Percentiles rank a stretch among this genome's conserved stretches.
Conservation (phyloP, 2,113 vertebrate species). For the Labeo rohita region DNA sequence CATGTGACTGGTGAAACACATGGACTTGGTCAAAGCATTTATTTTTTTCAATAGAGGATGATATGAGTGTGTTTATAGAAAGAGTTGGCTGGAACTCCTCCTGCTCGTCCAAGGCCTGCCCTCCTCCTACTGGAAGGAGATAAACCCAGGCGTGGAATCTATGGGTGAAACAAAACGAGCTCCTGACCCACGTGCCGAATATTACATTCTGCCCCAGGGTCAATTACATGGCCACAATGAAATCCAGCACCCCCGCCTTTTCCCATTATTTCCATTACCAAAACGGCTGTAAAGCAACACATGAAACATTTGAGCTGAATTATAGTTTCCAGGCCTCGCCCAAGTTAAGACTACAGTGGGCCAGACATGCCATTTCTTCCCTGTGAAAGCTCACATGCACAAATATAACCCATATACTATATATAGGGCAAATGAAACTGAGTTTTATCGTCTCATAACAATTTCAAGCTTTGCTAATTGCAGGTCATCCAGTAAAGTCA, state of each 20-base stretch:
- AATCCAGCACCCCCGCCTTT: constrained; percentile 41
- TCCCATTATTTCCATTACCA: constrained; percentile 54
- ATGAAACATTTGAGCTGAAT: constrained; percentile 41
- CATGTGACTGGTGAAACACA: constrained; percentile 77
- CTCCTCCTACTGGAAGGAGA: constrained; percentile 51
- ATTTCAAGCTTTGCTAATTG: background rate
- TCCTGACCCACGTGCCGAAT: constrained; percentile 53
- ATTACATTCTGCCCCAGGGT: constrained; percentile 57
- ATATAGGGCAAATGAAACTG: constrained; percentile 6
- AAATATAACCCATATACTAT: background rate
- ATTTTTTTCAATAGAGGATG: constrained; percentile 50
- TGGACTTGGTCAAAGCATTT: constrained; percentile 66
- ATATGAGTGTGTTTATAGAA: constrained; percentile 65
- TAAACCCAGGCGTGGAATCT: constrained; percentile 58
- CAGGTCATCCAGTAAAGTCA: background rate
- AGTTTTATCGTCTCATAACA: background rate
- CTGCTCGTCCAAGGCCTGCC: constrained; percentile 52
- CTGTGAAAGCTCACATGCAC: background rate
- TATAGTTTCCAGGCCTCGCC: constrained; percentile 58
- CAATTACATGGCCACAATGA: constrained; percentile 59
- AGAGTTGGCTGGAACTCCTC: constrained; percentile 60
- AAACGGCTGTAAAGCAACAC: constrained; percentile 47
- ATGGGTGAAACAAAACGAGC: constrained; percentile 7
- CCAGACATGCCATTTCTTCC: constrained; percentile 32
- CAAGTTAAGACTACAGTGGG: constrained; percentile 38